These are phyloP conservation scores for Solea solea DNA, from an alignment of 2,113 vertebrate species.

Conservation along the genomic window DNA sequence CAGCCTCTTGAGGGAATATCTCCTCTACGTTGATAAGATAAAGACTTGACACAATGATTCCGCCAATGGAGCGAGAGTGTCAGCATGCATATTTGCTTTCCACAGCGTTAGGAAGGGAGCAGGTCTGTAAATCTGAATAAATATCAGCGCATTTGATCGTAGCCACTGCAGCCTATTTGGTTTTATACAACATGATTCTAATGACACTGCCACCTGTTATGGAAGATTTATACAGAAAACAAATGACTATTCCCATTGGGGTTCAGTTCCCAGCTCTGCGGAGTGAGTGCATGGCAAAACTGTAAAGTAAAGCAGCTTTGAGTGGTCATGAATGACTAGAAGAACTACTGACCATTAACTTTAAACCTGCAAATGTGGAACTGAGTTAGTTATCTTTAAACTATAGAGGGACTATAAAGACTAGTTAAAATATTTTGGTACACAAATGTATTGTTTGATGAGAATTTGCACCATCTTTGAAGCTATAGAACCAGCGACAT, in stretches of 20 bases:
- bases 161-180: slow-evolving; percentile 1
- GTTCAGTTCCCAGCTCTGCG: not conserved
- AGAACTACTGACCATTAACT: too few relatives aligned
- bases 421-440: too few relatives aligned
- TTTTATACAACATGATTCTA: slow-evolving; percentile 15
- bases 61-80: slow-evolving; percentile 23
- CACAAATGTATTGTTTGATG: too few relatives aligned
- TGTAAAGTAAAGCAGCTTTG: too few relatives aligned
- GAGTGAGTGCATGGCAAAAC: too few relatives aligned
- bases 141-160: slow-evolving; percentile 20
- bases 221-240: not conserved
- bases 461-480: too few relatives aligned
- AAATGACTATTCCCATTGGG: slow-evolving; percentile 10
- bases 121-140: slow-evolving; percentile 23
- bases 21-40: slow-evolving; percentile 64
- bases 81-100: slow-evolving; percentile 2
- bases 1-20: slow-evolving; percentile 69
- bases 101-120: slow-evolving; percentile 17
- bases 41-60: slow-evolving; percentile 66
- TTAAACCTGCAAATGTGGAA: too few relatives aligned
- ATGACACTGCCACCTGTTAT: not conserved
- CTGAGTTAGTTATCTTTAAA: too few relatives aligned
- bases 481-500: too few relatives aligned
- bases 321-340: too few relatives aligned
- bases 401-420: too few relatives aligned